Evolutionary conservation across 1,140 invertebrate genomes (phyloP), one percentile per base, ranked within the genome.

Genomic region (Diorhabda carinulata): DNA sequence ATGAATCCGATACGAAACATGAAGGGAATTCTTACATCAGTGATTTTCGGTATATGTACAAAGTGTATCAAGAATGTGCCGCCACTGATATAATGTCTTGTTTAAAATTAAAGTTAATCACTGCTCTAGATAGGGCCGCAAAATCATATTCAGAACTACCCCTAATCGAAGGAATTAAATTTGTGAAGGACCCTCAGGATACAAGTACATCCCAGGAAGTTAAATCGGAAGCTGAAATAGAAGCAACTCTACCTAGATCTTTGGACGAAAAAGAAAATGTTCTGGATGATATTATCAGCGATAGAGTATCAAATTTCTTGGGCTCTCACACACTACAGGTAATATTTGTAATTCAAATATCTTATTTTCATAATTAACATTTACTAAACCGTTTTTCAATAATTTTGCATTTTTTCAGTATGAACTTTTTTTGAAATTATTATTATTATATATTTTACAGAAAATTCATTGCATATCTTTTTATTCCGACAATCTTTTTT

Each of bases 261-360:
- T 74, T 90, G 0, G 85, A 86, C 3, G 88, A 90, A 72, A 89
- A 90, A 70, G 91, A 92, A 70, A 85, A 88, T 71, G 87, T 88
- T 1, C 81, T 93, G 8, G 91, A 92, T 76, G 84, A 84, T 57
- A 85, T 93, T 79, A 91, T 94, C 73, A 78, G 90, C 71, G 89
- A 92, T 76, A 91, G 88, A 76, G 82, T 92, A 64, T 78, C 88
- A 59, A 86, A 84, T 73, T 92, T 93, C 79, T 86, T 94, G 78
- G 86, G 89, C 78, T 87, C 87, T 71, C 90, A 92, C 79, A 91
- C 90, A 25, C 80, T 94, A 62, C 91, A 93, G 84, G 87, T 92
- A 83, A 67, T 41, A 64, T 45, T 43, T 41, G n/a, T 61, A 6
- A 9, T 41, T 61, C 25, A 25, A 25, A 25, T 25, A 25, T 25